Evolutionary conservation across 2,113 vertebrate species (phyloP), one percentile per base, ranked within the genome.

Genomic region (Catharus fuscescens): DNA sequence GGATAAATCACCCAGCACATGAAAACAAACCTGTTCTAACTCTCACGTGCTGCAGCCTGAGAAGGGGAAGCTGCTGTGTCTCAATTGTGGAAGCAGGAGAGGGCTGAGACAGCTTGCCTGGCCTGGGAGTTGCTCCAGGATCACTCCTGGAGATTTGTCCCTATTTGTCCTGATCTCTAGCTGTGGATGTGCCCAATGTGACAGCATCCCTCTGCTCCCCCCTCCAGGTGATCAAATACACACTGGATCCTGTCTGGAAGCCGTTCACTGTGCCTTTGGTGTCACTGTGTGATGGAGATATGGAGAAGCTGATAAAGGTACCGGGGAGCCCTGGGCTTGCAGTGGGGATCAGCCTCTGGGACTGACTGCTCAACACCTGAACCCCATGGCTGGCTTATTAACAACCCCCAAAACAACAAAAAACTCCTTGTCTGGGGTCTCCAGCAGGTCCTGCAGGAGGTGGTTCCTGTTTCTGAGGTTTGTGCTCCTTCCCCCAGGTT

Each of bases 171-270:
- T 16, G 5, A 0, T 21, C 18, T 66, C 10, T 11, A 0, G 32
- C 24, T 25, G 15, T 45, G 64, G 25, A 4, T 9, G 3, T 92
- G 31, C 73, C 77, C 1, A 0, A 7, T 6, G 20, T 74, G 14
- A 92, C 1, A 1, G 2, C n/a, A 13, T 80, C 50, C 62, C 62
- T 77, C 34, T 3, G 7, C 48, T 77, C n/a, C 40, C 60, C 15
- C 34, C 61, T 76, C 0, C 88, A 99, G 99, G 99, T 99, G 86
- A 99, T 99, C 97, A 99, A 99, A 96, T 99, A 99, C 97, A 99
- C 99, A 0, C 97, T 99, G 97, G 99, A 99, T 95, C 99, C 99
- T 0, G 95, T 99, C 42, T 99, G 99, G 99, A 99, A 99, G 91
- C 96, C 99, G 0, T 99, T 99, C 96, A 99, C 99, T 1, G 98